Conservation (phyloP, 2,797 vertebrate genomes). For the Rhinogobio ventralis region DNA sequence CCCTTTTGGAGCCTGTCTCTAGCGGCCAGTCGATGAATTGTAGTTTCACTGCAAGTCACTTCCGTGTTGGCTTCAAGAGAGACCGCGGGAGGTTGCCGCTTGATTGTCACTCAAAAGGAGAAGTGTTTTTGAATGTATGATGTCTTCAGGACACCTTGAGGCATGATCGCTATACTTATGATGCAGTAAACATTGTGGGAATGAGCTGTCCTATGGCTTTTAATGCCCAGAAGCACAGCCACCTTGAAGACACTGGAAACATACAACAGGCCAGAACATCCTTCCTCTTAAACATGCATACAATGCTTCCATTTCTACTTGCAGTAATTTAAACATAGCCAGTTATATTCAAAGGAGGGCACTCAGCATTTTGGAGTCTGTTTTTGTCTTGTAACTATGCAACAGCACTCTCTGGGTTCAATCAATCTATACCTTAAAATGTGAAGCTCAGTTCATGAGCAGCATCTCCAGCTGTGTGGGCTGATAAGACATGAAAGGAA, state of each 20-base stretch:
- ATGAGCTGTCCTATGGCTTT: not conserved
- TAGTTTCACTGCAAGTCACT: no score
- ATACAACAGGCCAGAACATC: not conserved
- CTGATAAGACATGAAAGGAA: constrained; percentile 61
- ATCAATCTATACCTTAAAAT: constrained; percentile 42
- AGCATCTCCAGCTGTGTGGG: constrained; percentile 56
- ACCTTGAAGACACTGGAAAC: not conserved
- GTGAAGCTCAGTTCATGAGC: constrained; percentile 56
- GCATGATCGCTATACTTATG: not conserved
- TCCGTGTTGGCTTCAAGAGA: no score
- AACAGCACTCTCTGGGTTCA: constrained; percentile 50
- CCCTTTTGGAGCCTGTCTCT: no score
- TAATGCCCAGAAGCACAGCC: not conserved
- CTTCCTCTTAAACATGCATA: not conserved
- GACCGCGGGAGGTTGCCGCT: no score
- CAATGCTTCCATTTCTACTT: constrained; percentile 1
- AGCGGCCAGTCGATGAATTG: no score
- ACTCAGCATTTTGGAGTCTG: constrained; percentile 7
- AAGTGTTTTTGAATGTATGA: not conserved
- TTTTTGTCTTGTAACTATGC: constrained; percentile 50
- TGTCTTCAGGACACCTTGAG: not conserved
- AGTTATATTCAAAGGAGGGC: not conserved
- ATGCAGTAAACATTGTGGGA: not conserved
- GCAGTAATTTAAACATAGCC: constrained; percentile 29
- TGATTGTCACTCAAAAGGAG: not conserved